A percentile compares a stretch with the other conserved stretches of the same genome.
These are phyloP conservation scores for Lamprologus tigripictilis DNA, from an alignment of 2,113 vertebrate genomes.

Conservation along the genomic window DNA sequence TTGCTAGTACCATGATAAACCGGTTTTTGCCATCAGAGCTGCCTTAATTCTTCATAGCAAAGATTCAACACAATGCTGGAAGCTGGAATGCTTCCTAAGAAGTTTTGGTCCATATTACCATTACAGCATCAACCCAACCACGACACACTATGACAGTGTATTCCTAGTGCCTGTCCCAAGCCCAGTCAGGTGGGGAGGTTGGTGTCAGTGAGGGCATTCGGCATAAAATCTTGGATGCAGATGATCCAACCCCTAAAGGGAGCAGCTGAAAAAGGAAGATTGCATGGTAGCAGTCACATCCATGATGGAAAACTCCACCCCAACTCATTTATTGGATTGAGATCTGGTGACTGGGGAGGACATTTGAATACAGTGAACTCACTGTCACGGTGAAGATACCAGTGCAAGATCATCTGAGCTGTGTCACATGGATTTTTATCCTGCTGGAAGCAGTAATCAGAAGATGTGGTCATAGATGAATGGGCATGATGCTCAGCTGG, in stretches of 20 bases:
- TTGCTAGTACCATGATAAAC: neutral
- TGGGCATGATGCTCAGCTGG: neutral
- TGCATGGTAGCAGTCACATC: neutral
- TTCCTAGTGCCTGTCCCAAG: neutral
- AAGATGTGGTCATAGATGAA: neutral
- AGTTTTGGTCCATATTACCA: neutral
- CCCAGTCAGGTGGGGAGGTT: neutral
- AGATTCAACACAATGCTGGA: neutral
- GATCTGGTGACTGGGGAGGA: neutral
- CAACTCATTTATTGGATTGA: neutral
- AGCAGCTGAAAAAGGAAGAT: neutral
- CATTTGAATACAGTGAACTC: neutral
- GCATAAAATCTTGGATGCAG: neutral
- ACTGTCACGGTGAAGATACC: neutral
- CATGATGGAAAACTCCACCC: neutral
- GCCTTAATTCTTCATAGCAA: neutral
- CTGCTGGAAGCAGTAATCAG: neutral
- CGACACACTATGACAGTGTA: neutral
- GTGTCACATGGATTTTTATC: neutral
- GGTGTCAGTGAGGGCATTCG: neutral
- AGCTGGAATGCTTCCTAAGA: neutral
- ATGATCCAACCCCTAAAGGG: neutral
- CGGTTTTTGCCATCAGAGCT: neutral
- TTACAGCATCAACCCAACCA: neutral
- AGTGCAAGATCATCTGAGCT: neutral